phyloP scores from a whole-genome alignment of 2,113 vertebrate species.

The Dromaius novaehollandiae region DNA sequence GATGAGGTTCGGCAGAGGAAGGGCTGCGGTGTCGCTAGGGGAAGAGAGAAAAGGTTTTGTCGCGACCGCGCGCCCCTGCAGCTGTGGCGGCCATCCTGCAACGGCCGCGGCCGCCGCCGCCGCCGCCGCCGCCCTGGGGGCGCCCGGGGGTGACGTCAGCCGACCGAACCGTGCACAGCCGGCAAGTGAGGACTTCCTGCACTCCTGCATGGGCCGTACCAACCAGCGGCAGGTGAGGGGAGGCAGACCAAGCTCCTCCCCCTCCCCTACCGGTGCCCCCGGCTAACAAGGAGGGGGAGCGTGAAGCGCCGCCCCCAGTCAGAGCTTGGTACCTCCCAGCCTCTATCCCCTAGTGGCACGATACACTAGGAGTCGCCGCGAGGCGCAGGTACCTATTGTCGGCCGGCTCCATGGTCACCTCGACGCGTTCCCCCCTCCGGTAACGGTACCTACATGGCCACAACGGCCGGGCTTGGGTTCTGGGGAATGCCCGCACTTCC shows the following conservation, averaged over 20 bases:
- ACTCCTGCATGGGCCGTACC: neutral
- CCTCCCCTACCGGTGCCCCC: neutral
- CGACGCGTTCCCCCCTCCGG: neutral
- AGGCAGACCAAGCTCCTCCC: neutral
- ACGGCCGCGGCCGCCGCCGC: no score
- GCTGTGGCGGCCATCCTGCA: neutral
- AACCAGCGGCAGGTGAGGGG: neutral
- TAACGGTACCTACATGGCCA: neutral
- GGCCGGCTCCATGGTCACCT: neutral
- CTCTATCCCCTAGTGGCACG: neutral
- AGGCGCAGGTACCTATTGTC: neutral
- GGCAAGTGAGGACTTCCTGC: neutral
- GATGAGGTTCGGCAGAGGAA: slow-evolving; percentile 77
- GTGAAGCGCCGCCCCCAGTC: neutral
- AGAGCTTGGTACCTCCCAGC: neutral
- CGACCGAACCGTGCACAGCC: no score
- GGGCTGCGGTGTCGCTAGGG: neutral
- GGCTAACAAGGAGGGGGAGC: neutral
- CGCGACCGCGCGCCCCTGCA: neutral
- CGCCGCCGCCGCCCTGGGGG: neutral
- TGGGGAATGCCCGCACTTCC: neutral
- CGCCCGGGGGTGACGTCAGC: neutral
- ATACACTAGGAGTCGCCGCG: neutral
- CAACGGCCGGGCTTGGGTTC: neutral
- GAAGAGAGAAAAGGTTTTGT: neutral